A percentile compares a stretch with the other conserved stretches of the same genome.
These are phyloP conservation scores for Garrulus glandarius DNA, from an alignment of 2,797 vertebrate species.

Conservation along the genomic window DNA sequence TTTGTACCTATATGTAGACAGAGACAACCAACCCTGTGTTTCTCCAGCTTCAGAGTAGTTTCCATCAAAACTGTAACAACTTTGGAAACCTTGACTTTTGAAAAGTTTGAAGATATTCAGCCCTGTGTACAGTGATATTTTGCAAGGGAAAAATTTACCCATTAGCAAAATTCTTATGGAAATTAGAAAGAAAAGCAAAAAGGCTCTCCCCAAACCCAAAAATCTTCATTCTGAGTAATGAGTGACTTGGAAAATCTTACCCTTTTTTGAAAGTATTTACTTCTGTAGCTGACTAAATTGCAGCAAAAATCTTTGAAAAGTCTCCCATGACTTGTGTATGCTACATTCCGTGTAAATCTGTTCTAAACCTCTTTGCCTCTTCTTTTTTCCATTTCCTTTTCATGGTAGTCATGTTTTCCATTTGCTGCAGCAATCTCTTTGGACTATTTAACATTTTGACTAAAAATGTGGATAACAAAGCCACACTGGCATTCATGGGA, in stretches of 20 bases:
- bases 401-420: background rate
- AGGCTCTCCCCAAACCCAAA: fast-evolving
- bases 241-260: background rate
- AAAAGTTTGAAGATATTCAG: background rate
- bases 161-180: background rate
- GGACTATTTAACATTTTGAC: background rate
- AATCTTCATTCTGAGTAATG: background rate
- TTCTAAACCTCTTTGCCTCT: background rate
- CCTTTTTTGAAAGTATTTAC: background rate
- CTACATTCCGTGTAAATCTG: background rate
- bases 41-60: background rate
- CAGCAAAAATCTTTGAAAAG: background rate
- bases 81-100: background rate
- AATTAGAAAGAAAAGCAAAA: background rate
- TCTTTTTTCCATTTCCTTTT: background rate
- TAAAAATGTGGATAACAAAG: background rate
- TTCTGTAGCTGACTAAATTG: background rate
- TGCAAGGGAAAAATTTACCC: background rate
- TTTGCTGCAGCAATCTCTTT: background rate
- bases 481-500: background rate
- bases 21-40: background rate
- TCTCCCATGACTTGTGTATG: background rate
- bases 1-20: background rate
- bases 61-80: background rate
- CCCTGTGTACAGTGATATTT: background rate